Conservation (phyloP, 2,888 invertebrate genomes). For the Epiblema foenella region DNA sequence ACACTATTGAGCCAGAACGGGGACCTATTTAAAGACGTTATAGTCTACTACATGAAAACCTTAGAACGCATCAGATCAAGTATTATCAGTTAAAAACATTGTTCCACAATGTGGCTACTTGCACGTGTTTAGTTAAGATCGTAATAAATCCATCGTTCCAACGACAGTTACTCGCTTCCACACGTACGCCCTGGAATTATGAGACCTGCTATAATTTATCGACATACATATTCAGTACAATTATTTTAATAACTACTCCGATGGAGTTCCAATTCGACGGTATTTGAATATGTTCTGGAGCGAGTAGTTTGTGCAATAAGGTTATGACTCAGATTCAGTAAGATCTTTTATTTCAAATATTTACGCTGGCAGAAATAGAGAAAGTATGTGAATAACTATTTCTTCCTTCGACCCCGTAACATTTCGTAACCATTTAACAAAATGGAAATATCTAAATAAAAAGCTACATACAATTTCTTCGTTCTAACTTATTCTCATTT, state of each 20-base stretch:
- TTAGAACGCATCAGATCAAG: neutral
- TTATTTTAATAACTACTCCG: conserved; percentile 41
- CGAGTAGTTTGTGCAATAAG: neutral
- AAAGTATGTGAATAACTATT: no score
- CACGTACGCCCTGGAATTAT: conserved; percentile 38
- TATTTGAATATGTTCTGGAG: conserved; percentile 39
- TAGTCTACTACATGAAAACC: neutral
- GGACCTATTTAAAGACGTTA: neutral
- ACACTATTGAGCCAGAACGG: no score
- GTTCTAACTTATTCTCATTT: neutral
- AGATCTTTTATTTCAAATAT: neutral
- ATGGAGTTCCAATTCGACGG: conserved; percentile 26
- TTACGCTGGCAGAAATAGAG: neutral
- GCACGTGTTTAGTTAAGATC: neutral
- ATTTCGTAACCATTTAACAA: no score
- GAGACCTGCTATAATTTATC: conserved; percentile 28
- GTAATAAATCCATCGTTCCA: conserved; percentile 24
- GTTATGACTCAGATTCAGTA: neutral
- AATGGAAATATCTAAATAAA: no score
- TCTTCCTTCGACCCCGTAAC: no score
- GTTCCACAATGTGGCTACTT: neutral
- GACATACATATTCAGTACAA: conserved; percentile 42
- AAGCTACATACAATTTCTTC: no score
- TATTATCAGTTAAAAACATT: neutral
- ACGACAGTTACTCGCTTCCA: conserved; percentile 11